Conservation (phyloP, 2,888 invertebrate species). For the Homarus gammarus region DNA sequence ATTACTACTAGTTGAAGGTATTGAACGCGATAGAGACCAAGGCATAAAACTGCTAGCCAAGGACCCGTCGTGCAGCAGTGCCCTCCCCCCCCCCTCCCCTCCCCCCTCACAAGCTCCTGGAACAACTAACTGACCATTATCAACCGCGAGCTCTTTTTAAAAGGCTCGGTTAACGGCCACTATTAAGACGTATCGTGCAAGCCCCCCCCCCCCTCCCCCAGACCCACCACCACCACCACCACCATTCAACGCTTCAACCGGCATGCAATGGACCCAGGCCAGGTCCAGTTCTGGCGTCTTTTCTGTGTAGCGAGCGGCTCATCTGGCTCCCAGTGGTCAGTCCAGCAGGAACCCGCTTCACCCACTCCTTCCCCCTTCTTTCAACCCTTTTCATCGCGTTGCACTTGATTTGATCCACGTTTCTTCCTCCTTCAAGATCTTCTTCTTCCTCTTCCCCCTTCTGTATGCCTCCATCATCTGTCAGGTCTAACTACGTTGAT, state of each 20-base stretch:
- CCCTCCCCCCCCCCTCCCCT: too few species aligned
- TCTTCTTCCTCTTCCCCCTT: not conserved
- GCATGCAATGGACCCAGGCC: slow-evolving; percentile 63
- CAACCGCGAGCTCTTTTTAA: slow-evolving; percentile 31
- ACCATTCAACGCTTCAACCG: slow-evolving; percentile 60
- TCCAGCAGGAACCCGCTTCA: not conserved
- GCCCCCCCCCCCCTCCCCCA: too few species aligned
- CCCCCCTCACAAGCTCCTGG: slow-evolving; percentile 22
- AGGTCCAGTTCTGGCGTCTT: slow-evolving; percentile 44
- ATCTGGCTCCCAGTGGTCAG: slow-evolving; percentile 29
- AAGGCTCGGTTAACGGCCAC: slow-evolving; percentile 51
- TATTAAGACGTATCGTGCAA: slow-evolving; percentile 68
- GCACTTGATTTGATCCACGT: slow-evolving; percentile 21
- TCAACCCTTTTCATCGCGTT: slow-evolving; percentile 39
- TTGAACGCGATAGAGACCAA: slow-evolving; percentile 19
- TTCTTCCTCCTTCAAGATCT: not conserved
- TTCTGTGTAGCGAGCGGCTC: not conserved
- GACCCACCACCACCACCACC: too few species aligned
- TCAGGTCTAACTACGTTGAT: too few species aligned
- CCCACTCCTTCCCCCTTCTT: not conserved
- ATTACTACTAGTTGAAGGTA: not conserved
- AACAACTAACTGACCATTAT: slow-evolving; percentile 38
- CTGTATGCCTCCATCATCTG: too few species aligned
- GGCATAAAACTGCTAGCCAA: slow-evolving; percentile 21
- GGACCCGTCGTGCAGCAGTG: slow-evolving; percentile 19